A percentile compares a stretch with the other conserved stretches of the same genome.
phyloP scores from a whole-genome alignment of 2,113 vertebrate species.

The Melanerpes formicivorus region DNA sequence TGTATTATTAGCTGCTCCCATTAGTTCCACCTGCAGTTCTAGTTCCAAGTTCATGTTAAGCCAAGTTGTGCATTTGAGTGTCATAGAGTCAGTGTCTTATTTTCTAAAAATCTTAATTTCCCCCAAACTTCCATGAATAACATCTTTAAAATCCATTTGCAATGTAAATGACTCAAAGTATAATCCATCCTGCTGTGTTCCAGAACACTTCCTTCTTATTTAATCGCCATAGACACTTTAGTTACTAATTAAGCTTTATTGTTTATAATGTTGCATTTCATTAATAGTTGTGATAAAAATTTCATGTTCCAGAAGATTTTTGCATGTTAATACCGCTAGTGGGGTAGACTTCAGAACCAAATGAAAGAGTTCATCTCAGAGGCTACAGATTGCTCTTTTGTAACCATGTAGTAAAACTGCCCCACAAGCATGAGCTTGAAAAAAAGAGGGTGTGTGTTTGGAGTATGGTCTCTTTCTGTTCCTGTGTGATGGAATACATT shows the following conservation, averaged over 20 bases:
- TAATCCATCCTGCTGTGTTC: constrained; percentile 73
- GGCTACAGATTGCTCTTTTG: neutral
- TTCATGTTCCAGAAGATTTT: constrained; percentile 34
- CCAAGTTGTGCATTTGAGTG: constrained; percentile 51
- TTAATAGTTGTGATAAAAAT: constrained; percentile 70
- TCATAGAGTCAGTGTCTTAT: constrained; percentile 46
- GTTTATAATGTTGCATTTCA: constrained; percentile 76
- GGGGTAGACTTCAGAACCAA: neutral
- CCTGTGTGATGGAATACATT: neutral
- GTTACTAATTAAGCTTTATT: constrained; percentile 81
- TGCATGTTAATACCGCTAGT: constrained; percentile 26
- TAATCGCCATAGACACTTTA: constrained; percentile 77
- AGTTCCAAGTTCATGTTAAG: constrained; percentile 30
- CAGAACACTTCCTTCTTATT: constrained; percentile 76
- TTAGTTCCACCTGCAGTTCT: constrained; percentile 60
- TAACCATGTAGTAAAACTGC: neutral
- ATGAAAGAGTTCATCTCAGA: neutral
- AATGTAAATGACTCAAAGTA: constrained; percentile 77
- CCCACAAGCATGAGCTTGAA: neutral
- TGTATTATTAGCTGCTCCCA: constrained; percentile 40
- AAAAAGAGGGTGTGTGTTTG: neutral
- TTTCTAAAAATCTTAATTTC: constrained; percentile 42
- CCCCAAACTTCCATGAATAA: constrained; percentile 65
- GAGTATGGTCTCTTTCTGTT: neutral
- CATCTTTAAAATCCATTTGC: constrained; percentile 71